Percentiles rank a stretch among this genome's conserved stretches.
Evolutionary conservation across 1,140 invertebrate species (phyloP).

Genomic region (Ooceraea biroi): DNA sequence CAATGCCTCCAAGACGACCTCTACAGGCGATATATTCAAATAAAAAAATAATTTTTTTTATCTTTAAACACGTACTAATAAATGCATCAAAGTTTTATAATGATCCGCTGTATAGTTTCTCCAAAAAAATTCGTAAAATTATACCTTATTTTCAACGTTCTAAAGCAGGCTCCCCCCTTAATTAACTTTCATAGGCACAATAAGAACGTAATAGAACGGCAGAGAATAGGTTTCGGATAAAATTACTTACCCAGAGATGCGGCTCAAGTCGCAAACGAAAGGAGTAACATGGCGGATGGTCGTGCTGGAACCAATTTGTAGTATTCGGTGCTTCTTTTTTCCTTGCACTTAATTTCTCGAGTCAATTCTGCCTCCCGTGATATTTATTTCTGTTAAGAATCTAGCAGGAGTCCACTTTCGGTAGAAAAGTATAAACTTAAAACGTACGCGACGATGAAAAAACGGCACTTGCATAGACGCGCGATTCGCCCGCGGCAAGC

Average conservation of each 20-base stretch:
- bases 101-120: too few relatives aligned
- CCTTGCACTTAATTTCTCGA: too few relatives aligned
- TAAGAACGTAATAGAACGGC: conserved; percentile 29
- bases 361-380: neutral
- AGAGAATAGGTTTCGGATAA: neutral
- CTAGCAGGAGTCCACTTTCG: neutral
- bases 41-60: too few relatives aligned
- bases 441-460: neutral
- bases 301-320: neutral
- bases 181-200: neutral
- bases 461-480: conserved; percentile 1
- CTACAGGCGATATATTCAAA: too few relatives aligned
- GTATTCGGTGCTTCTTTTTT: too few relatives aligned
- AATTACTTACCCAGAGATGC: neutral
- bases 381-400: neutral
- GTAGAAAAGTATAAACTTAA: neutral
- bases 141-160: too few relatives aligned
- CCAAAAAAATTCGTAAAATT: too few relatives aligned
- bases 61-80: too few relatives aligned
- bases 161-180: too few relatives aligned
- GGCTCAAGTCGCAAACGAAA: neutral
- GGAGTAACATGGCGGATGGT: neutral
- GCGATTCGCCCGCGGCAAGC: neutral
- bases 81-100: too few relatives aligned
- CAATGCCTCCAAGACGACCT: too few relatives aligned